Base-by-base conservation (phyloP, 2,888 invertebrate genomes). In the Herminia tarsipennalis region DNA sequence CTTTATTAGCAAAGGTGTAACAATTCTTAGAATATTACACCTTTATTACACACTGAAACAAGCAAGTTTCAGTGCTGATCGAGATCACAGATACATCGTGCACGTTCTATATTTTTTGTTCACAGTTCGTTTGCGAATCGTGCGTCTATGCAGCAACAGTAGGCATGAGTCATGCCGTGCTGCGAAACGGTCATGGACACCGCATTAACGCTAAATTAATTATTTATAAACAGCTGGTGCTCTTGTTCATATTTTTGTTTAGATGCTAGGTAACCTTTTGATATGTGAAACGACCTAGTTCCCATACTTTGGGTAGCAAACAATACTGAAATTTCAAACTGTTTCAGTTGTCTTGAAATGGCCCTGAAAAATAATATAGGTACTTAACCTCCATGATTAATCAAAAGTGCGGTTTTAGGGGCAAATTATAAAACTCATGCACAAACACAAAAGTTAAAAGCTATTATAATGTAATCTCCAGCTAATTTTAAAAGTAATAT, bases 201-300 rank as follows among this genome's bases (percentile, higher is more conserved):
- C 65, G 66, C 66, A 57, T 65, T 53, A 36, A 37, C 34, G 47
- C 44, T 56, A 38, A 47, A 41, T 35, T 55, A 37, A 44, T 46
- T 63, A 66, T 66, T 68, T 68, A 68, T 62, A 67, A 60, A 67
- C 55, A 62, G 48, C 49, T 58, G 49, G 34, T 41, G 30, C 6
- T 32, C 9, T 38, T 38, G 20, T 39, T 37, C n/a, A 13, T 14
- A 10, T n/a, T 28, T 18, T 33, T 25, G 17, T 32, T 32, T 25
- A 14, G 13, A 25, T 4, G 14, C 6, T 17, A 1, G 9, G 8
- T 24, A 8, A 40, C 13, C 13, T 20, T 28, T 37, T 14, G n/a
- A 37, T 25, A 9, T 10, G 10, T 28, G 20, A 22, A 21, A 12
- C 29, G 22, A 39, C 38, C 30, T 12, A 30, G 22, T 22, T 39